These are phyloP conservation scores for Callipepla californica DNA, from an alignment of 2,113 vertebrate species.

Conservation along the genomic window DNA sequence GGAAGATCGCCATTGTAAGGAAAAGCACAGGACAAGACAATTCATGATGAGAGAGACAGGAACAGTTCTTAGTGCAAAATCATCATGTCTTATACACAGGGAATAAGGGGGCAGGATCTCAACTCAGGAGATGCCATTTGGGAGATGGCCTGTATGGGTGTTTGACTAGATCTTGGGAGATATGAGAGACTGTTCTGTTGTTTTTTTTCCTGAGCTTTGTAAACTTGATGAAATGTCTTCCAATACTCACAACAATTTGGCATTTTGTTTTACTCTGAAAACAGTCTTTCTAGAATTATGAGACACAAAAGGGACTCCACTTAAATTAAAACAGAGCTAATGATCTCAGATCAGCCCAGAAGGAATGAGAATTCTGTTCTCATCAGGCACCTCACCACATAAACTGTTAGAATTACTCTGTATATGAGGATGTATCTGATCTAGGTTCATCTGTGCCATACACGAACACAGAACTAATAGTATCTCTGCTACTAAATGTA, in stretches of 20 bases:
- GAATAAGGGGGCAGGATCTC: neutral
- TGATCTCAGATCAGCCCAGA: neutral
- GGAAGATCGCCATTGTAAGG: neutral
- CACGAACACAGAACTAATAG: neutral
- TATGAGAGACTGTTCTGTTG: neutral
- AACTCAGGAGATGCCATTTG: neutral
- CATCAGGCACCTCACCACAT: fast-evolving
- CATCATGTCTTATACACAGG: neutral
- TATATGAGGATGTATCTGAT: neutral
- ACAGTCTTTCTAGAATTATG: neutral
- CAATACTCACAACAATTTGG: neutral
- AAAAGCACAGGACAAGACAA: neutral
- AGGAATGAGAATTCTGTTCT: neutral
- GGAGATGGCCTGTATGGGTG: neutral
- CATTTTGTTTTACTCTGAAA: neutral
- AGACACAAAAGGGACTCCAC: neutral
- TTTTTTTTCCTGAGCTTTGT: neutral
- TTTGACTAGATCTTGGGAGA: neutral
- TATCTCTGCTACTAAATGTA: neutral
- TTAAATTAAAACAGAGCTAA: neutral
- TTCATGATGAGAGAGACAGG: neutral
- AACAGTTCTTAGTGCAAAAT: neutral
- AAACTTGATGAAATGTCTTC: neutral
- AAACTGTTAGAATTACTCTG: neutral
- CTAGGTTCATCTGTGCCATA: neutral